Conservation (phyloP, 2,888 invertebrate genomes). For the Xestia sexstrigata region DNA sequence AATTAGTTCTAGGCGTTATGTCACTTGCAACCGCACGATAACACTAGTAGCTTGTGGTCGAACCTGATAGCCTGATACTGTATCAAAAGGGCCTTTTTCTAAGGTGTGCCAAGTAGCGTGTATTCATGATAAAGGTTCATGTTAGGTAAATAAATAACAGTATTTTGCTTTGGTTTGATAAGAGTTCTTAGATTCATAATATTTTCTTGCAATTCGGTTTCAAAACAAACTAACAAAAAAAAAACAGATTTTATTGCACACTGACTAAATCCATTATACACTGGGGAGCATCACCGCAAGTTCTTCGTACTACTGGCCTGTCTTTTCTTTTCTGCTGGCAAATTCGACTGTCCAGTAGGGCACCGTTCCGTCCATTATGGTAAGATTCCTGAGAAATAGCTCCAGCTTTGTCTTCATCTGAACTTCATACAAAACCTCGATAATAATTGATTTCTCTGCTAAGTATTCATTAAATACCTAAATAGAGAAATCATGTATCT, state of each 20-base stretch:
- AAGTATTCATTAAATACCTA: background rate
- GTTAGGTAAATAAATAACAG: slow-evolving; percentile 12
- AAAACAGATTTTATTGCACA: background rate
- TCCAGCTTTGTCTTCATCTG: background rate
- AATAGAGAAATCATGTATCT: background rate
- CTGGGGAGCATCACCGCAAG: too few species aligned
- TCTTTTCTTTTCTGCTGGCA: too few species aligned
- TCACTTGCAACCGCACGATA: slow-evolving; percentile 53
- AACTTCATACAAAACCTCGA: background rate
- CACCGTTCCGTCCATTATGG: background rate
- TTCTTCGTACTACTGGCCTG: too few species aligned
- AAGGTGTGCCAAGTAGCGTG: slow-evolving; percentile 30
- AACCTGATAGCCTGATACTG: slow-evolving; percentile 47
- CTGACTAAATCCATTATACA: too few species aligned
- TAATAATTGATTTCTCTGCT: background rate
- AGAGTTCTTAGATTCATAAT: slow-evolving; percentile 33
- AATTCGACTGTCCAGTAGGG: too few species aligned
- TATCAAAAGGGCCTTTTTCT: slow-evolving; percentile 37
- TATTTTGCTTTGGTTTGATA: slow-evolving; percentile 21
- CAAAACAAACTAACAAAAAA: background rate
- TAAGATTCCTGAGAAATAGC: background rate
- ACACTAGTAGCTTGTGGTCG: slow-evolving; percentile 60
- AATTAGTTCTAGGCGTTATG: slow-evolving; percentile 50
- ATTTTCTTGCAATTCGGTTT: background rate
- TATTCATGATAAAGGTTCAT: slow-evolving; percentile 37